Conservation (phyloP, 2,888 invertebrate species). For the Megamerina dolium region DNA sequence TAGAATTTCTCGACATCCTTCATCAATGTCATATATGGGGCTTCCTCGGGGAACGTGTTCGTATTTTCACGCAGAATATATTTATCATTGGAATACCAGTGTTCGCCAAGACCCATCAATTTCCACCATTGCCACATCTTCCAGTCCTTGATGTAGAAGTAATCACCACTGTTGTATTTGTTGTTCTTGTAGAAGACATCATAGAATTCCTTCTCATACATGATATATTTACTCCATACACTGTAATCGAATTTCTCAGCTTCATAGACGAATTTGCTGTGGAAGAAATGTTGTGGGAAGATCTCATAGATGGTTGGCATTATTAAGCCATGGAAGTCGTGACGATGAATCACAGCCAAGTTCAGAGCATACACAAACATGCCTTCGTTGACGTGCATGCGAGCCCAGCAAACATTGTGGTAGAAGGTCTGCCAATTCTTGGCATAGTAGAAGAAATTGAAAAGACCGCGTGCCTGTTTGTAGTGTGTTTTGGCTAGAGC, state of each 20-base stretch:
- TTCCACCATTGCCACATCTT: conserved; percentile 31
- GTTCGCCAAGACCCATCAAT: conserved; percentile 29
- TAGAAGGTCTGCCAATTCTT: conserved; percentile 65
- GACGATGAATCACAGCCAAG: conserved; percentile 59
- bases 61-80: conserved; percentile 26
- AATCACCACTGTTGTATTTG: conserved; percentile 17
- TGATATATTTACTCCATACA: conserved; percentile 46
- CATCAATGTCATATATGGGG: conserved; percentile 21
- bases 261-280: conserved; percentile 59
- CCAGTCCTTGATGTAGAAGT: conserved; percentile 27
- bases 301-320: conserved; percentile 68
- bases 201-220: conserved; percentile 27
- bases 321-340: conserved; percentile 58
- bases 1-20: conserved; percentile 28
- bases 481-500: conserved; percentile 50
- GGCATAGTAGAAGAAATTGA: conserved; percentile 61
- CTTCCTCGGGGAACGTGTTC: conserved; percentile 19
- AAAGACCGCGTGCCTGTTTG: conserved; percentile 54
- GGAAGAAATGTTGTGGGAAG: conserved; percentile 64
- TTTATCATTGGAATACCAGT: conserved; percentile 25
- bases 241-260: conserved; percentile 55
- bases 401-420: no score
- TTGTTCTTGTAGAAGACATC: conserved; percentile 26
- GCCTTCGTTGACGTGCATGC: no score
- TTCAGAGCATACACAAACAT: no score